Evolutionary conservation across 2,113 vertebrate species (phyloP).

Genomic region (Siniperca knerii): DNA sequence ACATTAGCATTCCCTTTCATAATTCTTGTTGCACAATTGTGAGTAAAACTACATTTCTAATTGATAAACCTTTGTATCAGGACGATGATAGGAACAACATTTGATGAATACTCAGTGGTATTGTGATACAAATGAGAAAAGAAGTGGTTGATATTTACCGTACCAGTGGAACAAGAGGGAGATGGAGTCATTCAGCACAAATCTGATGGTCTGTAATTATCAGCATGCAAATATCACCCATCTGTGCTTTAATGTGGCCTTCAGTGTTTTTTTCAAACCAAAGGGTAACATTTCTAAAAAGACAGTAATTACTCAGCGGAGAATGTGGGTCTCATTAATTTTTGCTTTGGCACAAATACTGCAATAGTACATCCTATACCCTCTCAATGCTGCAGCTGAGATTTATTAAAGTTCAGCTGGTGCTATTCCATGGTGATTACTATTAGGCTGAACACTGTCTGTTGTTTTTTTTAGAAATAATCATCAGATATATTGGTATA

Average conservation of each 20-base stretch:
- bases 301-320: constrained; percentile 73
- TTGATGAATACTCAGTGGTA: constrained; percentile 15
- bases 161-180: constrained; percentile 30
- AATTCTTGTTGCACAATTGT: not conserved
- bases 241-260: constrained; percentile 67
- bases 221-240: constrained; percentile 68
- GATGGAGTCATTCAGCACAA: constrained; percentile 40
- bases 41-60: constrained; percentile 17
- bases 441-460: constrained; percentile 18
- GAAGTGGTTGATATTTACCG: constrained; percentile 60
- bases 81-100: constrained; percentile 19
- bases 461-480: constrained; percentile 17
- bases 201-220: constrained; percentile 65
- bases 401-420: constrained; percentile 67
- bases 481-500: constrained; percentile 21
- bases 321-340: constrained; percentile 67
- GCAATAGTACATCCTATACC: constrained; percentile 25
- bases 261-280: constrained; percentile 33
- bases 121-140: constrained; percentile 54
- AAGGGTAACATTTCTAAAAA: constrained; percentile 74
- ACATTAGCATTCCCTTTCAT: constrained; percentile 31
- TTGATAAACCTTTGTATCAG: constrained; percentile 19
- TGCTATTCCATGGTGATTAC: constrained; percentile 37
- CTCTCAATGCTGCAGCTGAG: constrained; percentile 56
- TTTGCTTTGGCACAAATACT: constrained; percentile 59